Evolutionary conservation across 1,140 invertebrate species (phyloP), one percentile per base, ranked within the genome.

Genomic region (Lamellibrachia luymesi): DNA sequence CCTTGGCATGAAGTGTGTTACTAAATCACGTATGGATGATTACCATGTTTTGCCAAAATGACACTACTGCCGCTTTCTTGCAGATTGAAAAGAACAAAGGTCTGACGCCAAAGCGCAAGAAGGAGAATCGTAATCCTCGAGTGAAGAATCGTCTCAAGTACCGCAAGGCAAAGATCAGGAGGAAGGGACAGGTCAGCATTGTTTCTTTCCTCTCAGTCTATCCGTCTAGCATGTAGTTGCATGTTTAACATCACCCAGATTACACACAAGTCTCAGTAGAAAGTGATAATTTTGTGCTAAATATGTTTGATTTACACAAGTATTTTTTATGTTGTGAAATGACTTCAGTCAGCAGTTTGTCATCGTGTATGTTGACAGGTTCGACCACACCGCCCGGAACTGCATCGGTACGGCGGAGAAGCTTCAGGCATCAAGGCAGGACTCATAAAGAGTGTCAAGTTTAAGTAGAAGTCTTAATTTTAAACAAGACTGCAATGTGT

Each of bases 51-150:
- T 38, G 38, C 38, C 38, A 38, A 38, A 38, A 38, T 80, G 64
- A 80, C 17, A 22, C 64, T 80, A 22, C 64, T 80, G 64, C 13
- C 25, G 64, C 17, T 6, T 91, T 17, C n/a, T 91, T 8, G 17
- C 97, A 98, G 97, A 99, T 99, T 95, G 97, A 98, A 10, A 99
- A 99, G 96, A 99, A 99, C 95, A 99, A 98, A 96, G 98, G 98
- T 56, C 97, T 99, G 1, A 98, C 97, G 64, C 98, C 98, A 25
- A 97, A 97, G 94, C 97, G 98, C 92, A 98, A 98, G 95, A 99
- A 98, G 95, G 98, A 98, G 95, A 97, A 97, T 94, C 97, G 98
- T 94, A 99, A 99, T 97, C 98, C 98, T 1, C 97, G 98, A 95
- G 98, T 99, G 0, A 98, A 98, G 95, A 97, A 99, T 96, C 98